phyloP scores from a whole-genome alignment of 1,140 invertebrate genomes.

The Daktulosphaira vitifoliae region DNA sequence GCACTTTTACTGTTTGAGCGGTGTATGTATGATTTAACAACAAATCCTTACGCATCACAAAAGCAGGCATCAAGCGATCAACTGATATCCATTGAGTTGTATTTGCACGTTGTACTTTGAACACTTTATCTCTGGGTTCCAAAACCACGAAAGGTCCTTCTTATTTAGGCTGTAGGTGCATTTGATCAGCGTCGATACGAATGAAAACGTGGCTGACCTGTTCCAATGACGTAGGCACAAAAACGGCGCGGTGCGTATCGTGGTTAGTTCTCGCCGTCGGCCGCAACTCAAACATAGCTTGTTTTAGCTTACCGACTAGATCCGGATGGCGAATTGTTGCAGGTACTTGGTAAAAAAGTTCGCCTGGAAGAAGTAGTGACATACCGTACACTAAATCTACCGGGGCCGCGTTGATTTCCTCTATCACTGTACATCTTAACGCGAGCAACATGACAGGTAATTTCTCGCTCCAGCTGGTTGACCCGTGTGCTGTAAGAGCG shows the following conservation, averaged over 20 bases:
- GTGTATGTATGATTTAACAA: no score
- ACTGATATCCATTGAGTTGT: constrained; percentile 1
- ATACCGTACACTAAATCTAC: constrained; percentile 43
- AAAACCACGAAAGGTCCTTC: constrained; percentile 40
- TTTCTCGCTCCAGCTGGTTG: constrained; percentile 34
- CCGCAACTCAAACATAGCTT: not conserved
- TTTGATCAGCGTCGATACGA: constrained; percentile 36
- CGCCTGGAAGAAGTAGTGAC: constrained; percentile 41
- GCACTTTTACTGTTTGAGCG: no score
- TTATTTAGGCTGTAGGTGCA: constrained; percentile 38
- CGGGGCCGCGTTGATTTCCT: constrained; percentile 39
- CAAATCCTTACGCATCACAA: not conserved
- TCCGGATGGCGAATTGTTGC: not conserved
- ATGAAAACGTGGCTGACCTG: constrained; percentile 39
- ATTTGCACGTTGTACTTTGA: constrained; percentile 31
- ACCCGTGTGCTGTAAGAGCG: constrained; percentile 39
- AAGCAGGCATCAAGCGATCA: constrained; percentile 35
- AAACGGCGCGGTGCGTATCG: constrained; percentile 13
- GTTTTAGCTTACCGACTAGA: not conserved
- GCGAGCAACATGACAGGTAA: constrained; percentile 36
- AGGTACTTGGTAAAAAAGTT: constrained; percentile 26
- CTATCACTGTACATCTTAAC: not conserved
- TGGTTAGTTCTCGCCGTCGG: not conserved
- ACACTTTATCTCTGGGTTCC: constrained; percentile 36
- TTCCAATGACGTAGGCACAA: constrained; percentile 37